A percentile compares a stretch with the other conserved stretches of the same genome.
Conservation (phyloP, 2,113 vertebrate species). For the Cyprinus carpio region DNA sequence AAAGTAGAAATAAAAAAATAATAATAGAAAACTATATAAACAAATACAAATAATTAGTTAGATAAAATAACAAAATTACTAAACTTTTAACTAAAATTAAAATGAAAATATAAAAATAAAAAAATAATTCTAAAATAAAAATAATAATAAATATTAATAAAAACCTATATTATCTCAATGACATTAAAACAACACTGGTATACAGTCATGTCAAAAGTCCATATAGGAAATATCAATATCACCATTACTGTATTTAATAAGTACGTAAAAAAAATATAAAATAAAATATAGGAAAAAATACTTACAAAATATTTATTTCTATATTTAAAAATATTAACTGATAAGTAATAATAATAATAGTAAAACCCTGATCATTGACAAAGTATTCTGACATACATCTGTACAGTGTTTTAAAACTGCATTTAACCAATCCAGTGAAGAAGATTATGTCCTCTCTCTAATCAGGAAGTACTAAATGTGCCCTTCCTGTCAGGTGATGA, state of each 20-base stretch:
- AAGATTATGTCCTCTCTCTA: slow-evolving; percentile 28
- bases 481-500: slow-evolving; percentile 48
- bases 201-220: background rate
- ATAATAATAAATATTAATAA: background rate
- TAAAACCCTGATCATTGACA: background rate
- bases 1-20: background rate
- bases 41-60: background rate
- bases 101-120: background rate
- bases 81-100: background rate
- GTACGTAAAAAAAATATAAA: too few species aligned
- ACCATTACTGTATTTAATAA: too few species aligned
- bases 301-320: too few species aligned
- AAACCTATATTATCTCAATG: background rate
- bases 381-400: background rate
- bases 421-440: background rate
- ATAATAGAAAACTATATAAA: background rate
- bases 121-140: background rate
- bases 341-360: too few species aligned
- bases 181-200: background rate
- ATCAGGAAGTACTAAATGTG: slow-evolving; percentile 45
- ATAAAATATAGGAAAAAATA: too few species aligned
- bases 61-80: background rate
- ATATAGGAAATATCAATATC: background rate
- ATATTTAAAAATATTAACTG: too few species aligned
- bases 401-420: background rate